Conservation (phyloP, 2,888 invertebrate species). For the Harpalus rubripes region DNA sequence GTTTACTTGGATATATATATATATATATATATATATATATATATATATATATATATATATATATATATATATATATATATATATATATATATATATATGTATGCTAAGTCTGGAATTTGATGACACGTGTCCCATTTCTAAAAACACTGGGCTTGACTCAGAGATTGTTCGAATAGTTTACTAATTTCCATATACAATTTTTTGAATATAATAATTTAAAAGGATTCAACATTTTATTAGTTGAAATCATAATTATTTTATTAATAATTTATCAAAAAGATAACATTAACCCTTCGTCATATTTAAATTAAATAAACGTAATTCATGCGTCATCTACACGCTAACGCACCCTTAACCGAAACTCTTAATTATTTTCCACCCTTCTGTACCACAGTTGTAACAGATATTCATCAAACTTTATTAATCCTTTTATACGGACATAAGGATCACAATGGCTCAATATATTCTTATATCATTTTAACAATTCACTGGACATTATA, state of each 20-base stretch:
- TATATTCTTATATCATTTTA: slow-evolving; percentile 11
- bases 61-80: too few relatives aligned
- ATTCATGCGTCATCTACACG: slow-evolving; percentile 21
- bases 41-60: too few relatives aligned
- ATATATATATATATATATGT: too few relatives aligned
- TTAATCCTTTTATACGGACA: slow-evolving; percentile 20
- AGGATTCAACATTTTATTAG: too few relatives aligned
- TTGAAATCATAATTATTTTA: background rate
- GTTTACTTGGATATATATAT: too few relatives aligned
- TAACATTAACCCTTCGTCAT: background rate
- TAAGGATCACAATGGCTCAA: slow-evolving; percentile 6
- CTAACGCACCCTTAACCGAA: slow-evolving; percentile 21
- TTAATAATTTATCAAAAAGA: slow-evolving; percentile 3
- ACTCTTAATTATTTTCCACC: slow-evolving; percentile 37
- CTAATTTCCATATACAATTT: too few relatives aligned
- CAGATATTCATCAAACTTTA: slow-evolving; percentile 36
- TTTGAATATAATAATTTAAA: too few relatives aligned
- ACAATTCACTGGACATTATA: background rate
- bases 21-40: too few relatives aligned
- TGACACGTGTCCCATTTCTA: too few relatives aligned
- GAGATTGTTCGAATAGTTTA: too few relatives aligned
- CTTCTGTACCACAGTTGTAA: slow-evolving; percentile 36
- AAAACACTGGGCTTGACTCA: too few relatives aligned
- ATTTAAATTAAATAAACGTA: slow-evolving; percentile 32
- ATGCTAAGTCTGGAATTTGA: too few relatives aligned